Base-by-base conservation (phyloP, 35 echinoderm and acorn worm species). In the Strongylocentrotus purpuratus region DNA sequence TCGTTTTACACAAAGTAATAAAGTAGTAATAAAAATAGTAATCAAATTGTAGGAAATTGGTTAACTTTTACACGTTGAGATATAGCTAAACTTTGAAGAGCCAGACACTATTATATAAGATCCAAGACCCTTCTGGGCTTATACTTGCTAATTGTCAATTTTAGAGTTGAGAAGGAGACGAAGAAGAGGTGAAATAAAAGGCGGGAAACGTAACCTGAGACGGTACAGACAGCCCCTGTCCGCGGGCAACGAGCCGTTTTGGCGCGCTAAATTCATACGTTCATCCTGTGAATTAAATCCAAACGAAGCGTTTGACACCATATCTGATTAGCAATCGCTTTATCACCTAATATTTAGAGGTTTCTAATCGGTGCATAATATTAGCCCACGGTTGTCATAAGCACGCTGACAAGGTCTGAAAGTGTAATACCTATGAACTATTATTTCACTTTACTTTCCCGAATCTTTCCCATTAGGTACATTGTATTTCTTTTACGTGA, bases 301-400 rank as follows among this genome's bases (percentile, higher is more conserved):
- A 89, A 45, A 89, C 87, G 87, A 35, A 31, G 87, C 87, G 87
- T 89, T 89, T 89, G 87, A 89, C 87, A 41, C 87, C 87, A 0
- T 41, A 45, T 33, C 87, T 46, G 20, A 17, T 89, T 46, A 4
- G 25, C 31, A 15, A 46, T 89, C 33, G 4, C 33, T 89, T 9
- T 78, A 78, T 33, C 87, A 25, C 33, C 87, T 46, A 33, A 89
- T 89, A 89, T 89, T 89, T 45, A 18, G 87, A 45, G 4, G 87
- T 15, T 45, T 89, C 12, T 89, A 89, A 89, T 89, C 10, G 87
- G 31, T 45, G 87, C 87, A 46, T 89, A 46, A 89, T 89, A 89
- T 45, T 89, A 10, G 45, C 32, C 14, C 65, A 78, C 20, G 65
- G 50, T 55, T 55, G 50, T 55, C 50, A 55, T 55, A 11, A 55